Base-by-base conservation (phyloP, 2,888 invertebrate genomes). In the Ophion obscuratus region DNA sequence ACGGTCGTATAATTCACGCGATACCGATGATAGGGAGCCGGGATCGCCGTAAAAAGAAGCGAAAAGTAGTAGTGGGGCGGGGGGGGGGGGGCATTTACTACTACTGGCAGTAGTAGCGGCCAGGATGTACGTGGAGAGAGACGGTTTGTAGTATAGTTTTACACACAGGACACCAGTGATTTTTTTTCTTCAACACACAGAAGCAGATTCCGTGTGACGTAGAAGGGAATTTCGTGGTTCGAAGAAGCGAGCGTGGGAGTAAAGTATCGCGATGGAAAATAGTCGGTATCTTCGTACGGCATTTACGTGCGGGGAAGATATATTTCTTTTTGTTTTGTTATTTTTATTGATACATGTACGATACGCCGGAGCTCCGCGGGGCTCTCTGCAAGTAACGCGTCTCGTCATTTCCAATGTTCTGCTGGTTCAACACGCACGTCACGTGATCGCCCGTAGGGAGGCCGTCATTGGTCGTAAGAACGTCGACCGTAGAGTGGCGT, bases 341-440 rank as follows among this genome's bases (percentile, higher is more conserved):
- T 76, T 62, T 80, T 57, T 44, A 36, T 62, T 59, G 20, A 73
- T 73, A 57, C 64, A 67, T 66, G 53, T 66, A 66, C n/a, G n/a
- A 67, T 66, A 80, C 64, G 71, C 73, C 53, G 66, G 73, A 81
- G 81, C 73, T 67, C 73, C 71, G 68, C 67, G 67, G 68, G 74
- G 75, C 90, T 89, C 89, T 89, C 90, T 90, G 81, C 59, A 74
- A 81, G 74, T 81, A 80, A 91, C 91, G 92, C 92, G 92, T 92
- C 92, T 93, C 92, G 93, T 93, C 93, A 92, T 92, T 93, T 91
- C 90, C 93, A 91, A 91, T 91, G 90, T 92, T 92, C 92, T 92
- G 90, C 89, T 91, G 89, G 90, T 89, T 91, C 90, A 89, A 91
- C 90, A 92, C 91, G 92, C 91, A 88, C 89, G 88, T 92, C 92